Percentiles rank a stretch among this genome's conserved stretches.
Conservation (phyloP, 2,113 vertebrate genomes). For the Cavia aperea region DNA sequence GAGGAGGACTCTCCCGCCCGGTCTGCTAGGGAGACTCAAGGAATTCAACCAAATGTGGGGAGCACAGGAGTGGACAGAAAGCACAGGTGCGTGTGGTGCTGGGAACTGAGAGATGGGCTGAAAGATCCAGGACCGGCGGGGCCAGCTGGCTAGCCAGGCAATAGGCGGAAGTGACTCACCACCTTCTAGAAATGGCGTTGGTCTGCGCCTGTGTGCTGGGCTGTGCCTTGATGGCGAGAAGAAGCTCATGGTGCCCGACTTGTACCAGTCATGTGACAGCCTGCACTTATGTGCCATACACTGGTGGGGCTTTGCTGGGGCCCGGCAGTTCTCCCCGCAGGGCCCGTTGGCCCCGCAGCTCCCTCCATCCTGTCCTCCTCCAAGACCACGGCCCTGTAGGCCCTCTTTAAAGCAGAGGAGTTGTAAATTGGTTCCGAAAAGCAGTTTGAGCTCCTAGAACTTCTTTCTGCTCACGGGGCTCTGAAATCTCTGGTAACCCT, state of each 20-base stretch:
- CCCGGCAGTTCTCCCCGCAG: too few relatives aligned
- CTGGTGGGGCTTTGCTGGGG: not conserved
- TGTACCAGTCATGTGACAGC: accelerated
- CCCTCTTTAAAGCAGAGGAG: not conserved
- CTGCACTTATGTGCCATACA: not conserved
- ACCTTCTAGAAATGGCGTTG: not conserved
- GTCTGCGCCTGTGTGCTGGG: too few relatives aligned
- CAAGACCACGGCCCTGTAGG: not conserved
- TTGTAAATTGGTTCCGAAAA: not conserved
- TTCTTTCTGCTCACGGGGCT: not conserved
- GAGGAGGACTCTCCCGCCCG: accelerated
- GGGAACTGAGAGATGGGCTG: not conserved
- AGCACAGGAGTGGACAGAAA: too few relatives aligned
- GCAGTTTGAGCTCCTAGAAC: not conserved
- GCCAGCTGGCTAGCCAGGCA: not conserved
- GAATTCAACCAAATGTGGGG: not conserved
- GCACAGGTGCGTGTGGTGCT: accelerated
- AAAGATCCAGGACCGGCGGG: accelerated
- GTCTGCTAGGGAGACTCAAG: not conserved
- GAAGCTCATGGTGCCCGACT: not conserved
- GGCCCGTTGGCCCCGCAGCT: too few relatives aligned
- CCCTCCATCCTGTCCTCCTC: not conserved
- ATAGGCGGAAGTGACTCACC: not conserved
- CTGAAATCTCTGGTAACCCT: not conserved
- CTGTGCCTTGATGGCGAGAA: not conserved